Conservation (phyloP, 2,113 vertebrate genomes). For the Empidonax alnorum region DNA sequence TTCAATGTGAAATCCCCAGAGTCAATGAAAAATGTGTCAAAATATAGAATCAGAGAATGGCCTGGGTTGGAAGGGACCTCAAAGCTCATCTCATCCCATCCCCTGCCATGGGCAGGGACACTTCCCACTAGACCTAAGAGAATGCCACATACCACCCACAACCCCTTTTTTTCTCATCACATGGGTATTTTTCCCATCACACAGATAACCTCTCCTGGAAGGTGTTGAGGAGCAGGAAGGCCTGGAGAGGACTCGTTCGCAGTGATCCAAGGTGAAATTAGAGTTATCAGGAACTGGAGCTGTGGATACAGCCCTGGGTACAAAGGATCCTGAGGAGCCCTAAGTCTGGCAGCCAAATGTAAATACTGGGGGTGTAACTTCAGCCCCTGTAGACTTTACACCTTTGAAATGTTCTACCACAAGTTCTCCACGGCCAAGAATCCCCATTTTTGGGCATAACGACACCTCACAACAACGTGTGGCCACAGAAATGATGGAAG, state of each 20-base stretch:
- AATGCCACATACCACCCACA: not conserved
- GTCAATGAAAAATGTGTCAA: not conserved
- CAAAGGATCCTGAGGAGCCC: not conserved
- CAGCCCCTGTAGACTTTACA: not conserved
- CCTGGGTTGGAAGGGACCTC: rapidly evolving
- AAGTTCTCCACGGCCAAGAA: not conserved
- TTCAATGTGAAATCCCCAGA: not conserved
- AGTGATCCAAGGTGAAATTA: not conserved
- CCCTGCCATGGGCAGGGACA: not conserved
- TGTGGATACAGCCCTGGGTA: not conserved
- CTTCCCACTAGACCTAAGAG: not conserved
- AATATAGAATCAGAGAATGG: not conserved
- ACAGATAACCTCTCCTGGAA: not conserved
- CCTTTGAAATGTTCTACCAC: not conserved
- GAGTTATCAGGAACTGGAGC: not conserved
- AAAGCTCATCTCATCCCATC: rapidly evolving
- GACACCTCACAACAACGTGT: not conserved
- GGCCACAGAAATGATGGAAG: not conserved
- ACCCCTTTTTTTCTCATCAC: not conserved
- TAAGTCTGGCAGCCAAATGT: not conserved
- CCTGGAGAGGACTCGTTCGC: not conserved
- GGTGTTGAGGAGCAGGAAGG: not conserved
- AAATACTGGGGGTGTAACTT: not conserved
- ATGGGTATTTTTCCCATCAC: not conserved
- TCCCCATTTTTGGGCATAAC: not conserved